Evolutionary conservation across 2,888 invertebrate genomes (phyloP).

Genomic region (Cheilosia variabilis): DNA sequence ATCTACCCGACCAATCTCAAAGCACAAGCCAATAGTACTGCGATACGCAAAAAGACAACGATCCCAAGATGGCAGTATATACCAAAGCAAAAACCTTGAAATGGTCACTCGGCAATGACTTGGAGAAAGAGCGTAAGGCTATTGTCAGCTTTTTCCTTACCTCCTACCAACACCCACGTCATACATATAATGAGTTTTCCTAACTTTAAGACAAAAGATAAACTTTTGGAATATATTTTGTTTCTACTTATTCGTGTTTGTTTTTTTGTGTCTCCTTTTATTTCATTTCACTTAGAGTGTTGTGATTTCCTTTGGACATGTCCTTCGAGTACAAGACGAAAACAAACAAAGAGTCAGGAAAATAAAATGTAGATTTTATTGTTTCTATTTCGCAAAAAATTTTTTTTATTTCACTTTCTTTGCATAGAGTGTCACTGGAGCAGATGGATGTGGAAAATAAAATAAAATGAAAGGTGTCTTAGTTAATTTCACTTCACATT

Average conservation of each 20-base stretch:
- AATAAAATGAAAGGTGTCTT: slow-evolving; percentile 62
- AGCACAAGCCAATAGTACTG: slow-evolving; percentile 36
- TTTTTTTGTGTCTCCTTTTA: slow-evolving; percentile 25
- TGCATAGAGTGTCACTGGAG: slow-evolving; percentile 38
- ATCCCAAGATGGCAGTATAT: slow-evolving; percentile 33
- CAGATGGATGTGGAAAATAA: slow-evolving; percentile 2
- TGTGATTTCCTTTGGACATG: slow-evolving; percentile 73
- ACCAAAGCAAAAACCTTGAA: slow-evolving; percentile 59
- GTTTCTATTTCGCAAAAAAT: slow-evolving; percentile 63
- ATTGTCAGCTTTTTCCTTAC: slow-evolving; percentile 34
- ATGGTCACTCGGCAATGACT: slow-evolving; percentile 56
- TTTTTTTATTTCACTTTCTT: slow-evolving; percentile 20
- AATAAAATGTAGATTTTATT: slow-evolving; percentile 73
- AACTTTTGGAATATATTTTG: slow-evolving; percentile 57
- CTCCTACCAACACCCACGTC: slow-evolving; percentile 18
- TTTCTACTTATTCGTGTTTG: slow-evolving; percentile 18
- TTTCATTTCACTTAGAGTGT: slow-evolving; percentile 60
- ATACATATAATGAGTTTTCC: slow-evolving; percentile 57
- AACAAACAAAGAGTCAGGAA: slow-evolving; percentile 60
- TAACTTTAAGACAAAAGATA: slow-evolving; percentile 67
- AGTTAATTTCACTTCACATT: slow-evolving; percentile 74
- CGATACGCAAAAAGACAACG: slow-evolving; percentile 12
- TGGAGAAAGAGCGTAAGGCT: slow-evolving; percentile 38
- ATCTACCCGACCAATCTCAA: slow-evolving; percentile 61
- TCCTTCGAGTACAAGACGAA: slow-evolving; percentile 58